Evolutionary conservation across 2,113 vertebrate species (phyloP).

Genomic region (Sus scrofa): DNA sequence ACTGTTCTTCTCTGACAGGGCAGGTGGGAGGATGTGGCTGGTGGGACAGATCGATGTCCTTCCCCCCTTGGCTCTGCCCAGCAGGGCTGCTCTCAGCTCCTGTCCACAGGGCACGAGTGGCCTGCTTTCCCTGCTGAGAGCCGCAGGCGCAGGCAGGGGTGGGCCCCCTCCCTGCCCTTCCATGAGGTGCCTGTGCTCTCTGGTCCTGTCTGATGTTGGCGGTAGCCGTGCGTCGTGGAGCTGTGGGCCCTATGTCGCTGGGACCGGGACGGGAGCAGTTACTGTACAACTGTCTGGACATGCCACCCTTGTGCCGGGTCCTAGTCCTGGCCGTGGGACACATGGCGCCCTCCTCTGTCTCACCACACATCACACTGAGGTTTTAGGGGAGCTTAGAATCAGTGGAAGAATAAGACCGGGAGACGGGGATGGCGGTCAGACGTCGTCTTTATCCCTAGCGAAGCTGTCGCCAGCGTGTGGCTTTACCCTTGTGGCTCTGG

Average conservation of each 20-base stretch:
- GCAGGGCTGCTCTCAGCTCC: background rate
- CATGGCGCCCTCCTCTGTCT: background rate
- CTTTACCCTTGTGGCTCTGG: background rate
- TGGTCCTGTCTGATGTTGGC: background rate
- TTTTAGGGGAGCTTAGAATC: background rate
- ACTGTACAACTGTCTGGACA: too few relatives aligned
- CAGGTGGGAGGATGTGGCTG: background rate
- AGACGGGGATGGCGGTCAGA: background rate
- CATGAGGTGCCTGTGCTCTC: background rate
- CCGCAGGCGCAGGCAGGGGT: background rate
- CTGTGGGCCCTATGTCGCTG: too few relatives aligned
- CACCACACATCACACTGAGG: fast-evolving
- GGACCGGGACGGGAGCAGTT: background rate
- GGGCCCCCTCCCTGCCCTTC: background rate
- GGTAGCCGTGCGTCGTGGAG: background rate
- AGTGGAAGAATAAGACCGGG: background rate
- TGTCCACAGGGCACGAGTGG: background rate
- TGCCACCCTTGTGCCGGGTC: too few relatives aligned
- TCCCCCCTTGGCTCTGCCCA: background rate
- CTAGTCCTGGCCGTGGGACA: too few relatives aligned
- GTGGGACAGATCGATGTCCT: too few relatives aligned
- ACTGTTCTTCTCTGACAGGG: background rate
- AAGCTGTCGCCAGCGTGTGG: background rate
- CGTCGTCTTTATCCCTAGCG: background rate
- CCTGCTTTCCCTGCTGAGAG: background rate